phyloP scores from a whole-genome alignment of 1,140 invertebrate genomes.

The Drosophila tsacasi region DNA sequence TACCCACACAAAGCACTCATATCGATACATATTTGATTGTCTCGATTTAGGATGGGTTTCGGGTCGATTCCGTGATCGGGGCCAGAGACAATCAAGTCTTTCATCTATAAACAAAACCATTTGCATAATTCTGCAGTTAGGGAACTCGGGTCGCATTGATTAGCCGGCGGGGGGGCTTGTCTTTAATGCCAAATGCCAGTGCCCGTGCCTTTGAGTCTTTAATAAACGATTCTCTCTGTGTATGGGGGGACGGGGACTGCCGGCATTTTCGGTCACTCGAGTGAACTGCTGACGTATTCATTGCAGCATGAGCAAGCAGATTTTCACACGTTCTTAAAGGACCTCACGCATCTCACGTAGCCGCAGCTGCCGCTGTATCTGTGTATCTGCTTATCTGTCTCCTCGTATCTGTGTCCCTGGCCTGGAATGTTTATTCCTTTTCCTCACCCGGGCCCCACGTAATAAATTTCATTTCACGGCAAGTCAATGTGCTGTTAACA shows the following conservation, averaged over 20 bases:
- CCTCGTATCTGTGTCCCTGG: slow-evolving; percentile 25
- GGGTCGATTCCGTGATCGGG: not conserved
- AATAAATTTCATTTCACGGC: slow-evolving; percentile 77
- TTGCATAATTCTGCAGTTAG: slow-evolving; percentile 73
- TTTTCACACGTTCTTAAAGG: slow-evolving; percentile 64
- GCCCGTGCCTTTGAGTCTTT: slow-evolving; percentile 35
- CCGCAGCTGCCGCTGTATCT: slow-evolving; percentile 8
- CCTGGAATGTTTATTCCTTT: slow-evolving; percentile 38
- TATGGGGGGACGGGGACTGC: not conserved
- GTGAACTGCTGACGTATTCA: slow-evolving; percentile 64
- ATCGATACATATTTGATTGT: slow-evolving; percentile 63
- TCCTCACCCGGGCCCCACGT: slow-evolving; percentile 27
- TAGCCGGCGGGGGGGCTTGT: slow-evolving; percentile 26
- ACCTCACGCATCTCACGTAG: slow-evolving; percentile 30
- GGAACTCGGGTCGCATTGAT: slow-evolving; percentile 51
- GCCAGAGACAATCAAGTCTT: slow-evolving; percentile 67
- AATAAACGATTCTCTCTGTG: slow-evolving; percentile 63
- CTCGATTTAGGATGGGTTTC: slow-evolving; percentile 20
- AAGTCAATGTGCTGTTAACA: slow-evolving; percentile 76
- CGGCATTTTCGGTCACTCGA: slow-evolving; percentile 32
- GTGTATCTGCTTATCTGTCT: slow-evolving; percentile 12
- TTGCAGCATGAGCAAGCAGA: slow-evolving; percentile 63
- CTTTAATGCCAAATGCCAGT: slow-evolving; percentile 52
- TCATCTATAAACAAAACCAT: slow-evolving; percentile 75
- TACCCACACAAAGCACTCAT: slow-evolving; percentile 47